Evolutionary conservation across 2,888 invertebrate species (phyloP).

Genomic region (Eubasilissa splendida): DNA sequence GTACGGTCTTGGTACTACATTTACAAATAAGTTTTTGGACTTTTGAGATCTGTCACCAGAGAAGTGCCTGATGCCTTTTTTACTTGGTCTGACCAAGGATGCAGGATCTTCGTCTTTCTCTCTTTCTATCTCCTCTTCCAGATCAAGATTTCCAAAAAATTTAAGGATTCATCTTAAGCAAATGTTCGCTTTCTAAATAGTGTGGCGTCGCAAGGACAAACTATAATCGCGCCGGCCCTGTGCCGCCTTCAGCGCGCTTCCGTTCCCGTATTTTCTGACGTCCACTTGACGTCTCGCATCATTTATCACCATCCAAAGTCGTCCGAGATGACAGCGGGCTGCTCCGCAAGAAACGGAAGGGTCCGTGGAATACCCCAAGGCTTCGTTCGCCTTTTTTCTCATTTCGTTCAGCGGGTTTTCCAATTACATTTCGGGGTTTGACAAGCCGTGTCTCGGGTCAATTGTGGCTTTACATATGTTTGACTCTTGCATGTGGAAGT

Average conservation of each 20-base stretch:
- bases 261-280: constrained; percentile 28
- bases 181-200: too few species aligned
- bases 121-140: too few species aligned
- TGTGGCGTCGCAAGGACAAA: too few species aligned
- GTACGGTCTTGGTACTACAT: too few species aligned
- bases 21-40: too few species aligned
- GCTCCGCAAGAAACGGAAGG: constrained; percentile 12
- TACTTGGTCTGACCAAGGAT: too few species aligned
- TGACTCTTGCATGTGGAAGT: constrained; percentile 15
- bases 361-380: constrained; percentile 5
- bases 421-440: constrained; percentile 40
- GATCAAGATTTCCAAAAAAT: too few species aligned
- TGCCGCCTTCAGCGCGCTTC: constrained; percentile 18
- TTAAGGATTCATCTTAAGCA: too few species aligned
- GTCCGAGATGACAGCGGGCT: constrained; percentile 51
- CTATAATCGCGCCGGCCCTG: neutral
- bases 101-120: too few species aligned
- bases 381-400: constrained; percentile 8
- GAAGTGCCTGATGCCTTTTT: too few species aligned
- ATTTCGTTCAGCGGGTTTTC: constrained; percentile 27
- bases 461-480: constrained; percentile 42
- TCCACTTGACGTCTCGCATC: constrained; percentile 48
- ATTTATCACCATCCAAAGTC: constrained; percentile 53
- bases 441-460: constrained; percentile 36
- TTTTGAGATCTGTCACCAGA: too few species aligned